Percentiles rank a stretch among this genome's conserved stretches.
phyloP scores from a whole-genome alignment of 64 coral and sea anemone genomes.

The Catalaphyllia jardinei region DNA sequence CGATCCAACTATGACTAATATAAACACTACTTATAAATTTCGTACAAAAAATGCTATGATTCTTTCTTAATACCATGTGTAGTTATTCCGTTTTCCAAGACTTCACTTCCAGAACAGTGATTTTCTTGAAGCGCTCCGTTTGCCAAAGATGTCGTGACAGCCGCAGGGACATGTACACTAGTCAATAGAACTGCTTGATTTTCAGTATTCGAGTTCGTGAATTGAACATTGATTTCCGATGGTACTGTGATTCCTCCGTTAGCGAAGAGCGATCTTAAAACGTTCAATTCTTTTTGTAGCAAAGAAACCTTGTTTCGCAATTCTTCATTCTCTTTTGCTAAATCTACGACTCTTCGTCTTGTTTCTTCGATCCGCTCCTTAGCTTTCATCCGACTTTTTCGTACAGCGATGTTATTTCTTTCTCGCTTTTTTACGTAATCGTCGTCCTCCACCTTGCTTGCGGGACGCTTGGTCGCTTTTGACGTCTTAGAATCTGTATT shows the following conservation, averaged over 20 bases:
- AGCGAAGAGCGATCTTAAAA: constrained; percentile 90
- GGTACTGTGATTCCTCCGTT: constrained; percentile 88
- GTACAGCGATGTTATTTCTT: constrained; percentile 94
- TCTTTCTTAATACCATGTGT: constrained; percentile 23
- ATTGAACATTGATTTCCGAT: constrained; percentile 75
- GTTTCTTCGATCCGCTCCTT: constrained; percentile 98
- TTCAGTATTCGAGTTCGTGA: constrained; percentile 64
- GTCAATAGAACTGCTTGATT: constrained; percentile 53
- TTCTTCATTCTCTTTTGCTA: constrained; percentile 92
- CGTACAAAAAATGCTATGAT: constrained; percentile 6
- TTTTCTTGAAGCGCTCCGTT: constrained; percentile 38
- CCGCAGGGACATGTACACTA: neutral
- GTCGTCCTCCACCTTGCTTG: constrained; percentile 7
- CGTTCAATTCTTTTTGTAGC: constrained; percentile 97
- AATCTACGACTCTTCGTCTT: constrained; percentile 62
- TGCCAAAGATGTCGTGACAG: constrained; percentile 48
- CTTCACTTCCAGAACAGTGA: neutral
- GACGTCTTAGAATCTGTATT: constrained; percentile 9
- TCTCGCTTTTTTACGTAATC: constrained; percentile 91
- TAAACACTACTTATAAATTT: neutral
- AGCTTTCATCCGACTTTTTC: constrained; percentile 95
- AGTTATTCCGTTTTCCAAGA: constrained; percentile 23
- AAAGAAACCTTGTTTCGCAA: constrained; percentile 92
- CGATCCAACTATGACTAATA: neutral
- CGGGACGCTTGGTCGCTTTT: constrained; percentile 2